phyloP scores from a whole-genome alignment of 2,113 vertebrate genomes.

The Romanogobio albipinnatus region DNA sequence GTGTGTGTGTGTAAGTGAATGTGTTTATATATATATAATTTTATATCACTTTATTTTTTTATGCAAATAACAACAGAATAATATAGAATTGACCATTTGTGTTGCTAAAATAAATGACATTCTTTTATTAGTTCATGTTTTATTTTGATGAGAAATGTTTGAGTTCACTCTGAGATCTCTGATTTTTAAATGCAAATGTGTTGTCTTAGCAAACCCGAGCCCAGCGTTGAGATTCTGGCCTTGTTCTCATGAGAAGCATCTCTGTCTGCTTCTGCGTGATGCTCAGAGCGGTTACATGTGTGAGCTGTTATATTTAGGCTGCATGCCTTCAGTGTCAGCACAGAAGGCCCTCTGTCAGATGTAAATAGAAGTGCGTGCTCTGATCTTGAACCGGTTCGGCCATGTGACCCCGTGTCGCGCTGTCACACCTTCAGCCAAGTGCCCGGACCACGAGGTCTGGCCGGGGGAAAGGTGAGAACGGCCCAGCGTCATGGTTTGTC shows the following conservation, averaged over 20 bases:
- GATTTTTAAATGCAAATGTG: background rate
- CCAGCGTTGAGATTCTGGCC: background rate
- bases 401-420: constrained; percentile 33
- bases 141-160: background rate
- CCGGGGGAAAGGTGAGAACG: constrained; percentile 62
- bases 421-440: constrained; percentile 35
- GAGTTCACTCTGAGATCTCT: background rate
- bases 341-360: constrained; percentile 56
- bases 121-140: no score
- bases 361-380: constrained; percentile 57
- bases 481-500: constrained; percentile 56
- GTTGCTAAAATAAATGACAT: no score
- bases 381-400: background rate
- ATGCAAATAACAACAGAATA: no score
- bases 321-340: constrained; percentile 63
- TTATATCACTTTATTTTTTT: no score
- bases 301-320: constrained; percentile 69
- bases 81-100: no score
- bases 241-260: background rate
- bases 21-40: no score
- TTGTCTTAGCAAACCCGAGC: background rate
- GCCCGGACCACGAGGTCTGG: constrained; percentile 42
- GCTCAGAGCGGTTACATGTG: constrained; percentile 31
- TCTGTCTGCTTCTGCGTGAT: background rate
- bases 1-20: no score